These are phyloP conservation scores for Sebastes cheni DNA, from an alignment of 2,797 vertebrate species.

Conservation along the genomic window DNA sequence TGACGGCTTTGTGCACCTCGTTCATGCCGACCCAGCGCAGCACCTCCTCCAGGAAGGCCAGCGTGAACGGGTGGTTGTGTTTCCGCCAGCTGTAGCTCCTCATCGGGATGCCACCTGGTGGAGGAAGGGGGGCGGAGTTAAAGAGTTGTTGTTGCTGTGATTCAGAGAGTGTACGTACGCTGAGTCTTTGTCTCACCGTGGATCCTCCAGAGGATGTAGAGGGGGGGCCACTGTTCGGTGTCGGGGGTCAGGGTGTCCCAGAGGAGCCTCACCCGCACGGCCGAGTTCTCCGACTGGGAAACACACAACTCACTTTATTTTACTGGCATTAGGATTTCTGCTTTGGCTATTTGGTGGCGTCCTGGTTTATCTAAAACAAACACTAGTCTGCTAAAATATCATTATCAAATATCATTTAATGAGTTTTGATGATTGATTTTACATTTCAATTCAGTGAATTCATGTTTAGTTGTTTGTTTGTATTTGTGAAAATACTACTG, in stretches of 20 bases:
- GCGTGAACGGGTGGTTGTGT: constrained; percentile 84
- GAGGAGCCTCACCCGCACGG: constrained; percentile 84
- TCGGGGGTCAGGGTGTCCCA: constrained; percentile 92
- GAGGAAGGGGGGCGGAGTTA: background rate
- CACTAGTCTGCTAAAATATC: too few species aligned
- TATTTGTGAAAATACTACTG: too few species aligned
- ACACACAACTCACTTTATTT: constrained; percentile 4
- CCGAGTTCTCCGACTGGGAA: constrained; percentile 68
- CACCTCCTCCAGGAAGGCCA: constrained; percentile 89
- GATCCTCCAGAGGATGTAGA: constrained; percentile 92
- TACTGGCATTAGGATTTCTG: background rate
- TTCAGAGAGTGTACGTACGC: background rate
- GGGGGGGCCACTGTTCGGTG: constrained; percentile 88
- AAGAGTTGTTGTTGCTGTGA: background rate
- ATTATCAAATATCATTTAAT: too few species aligned
- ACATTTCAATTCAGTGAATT: too few species aligned
- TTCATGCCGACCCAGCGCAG: constrained; percentile 90
- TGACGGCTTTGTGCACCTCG: constrained; percentile 92
- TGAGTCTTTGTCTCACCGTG: constrained; percentile 84
- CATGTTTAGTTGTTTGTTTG: too few species aligned
- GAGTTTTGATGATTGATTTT: too few species aligned
- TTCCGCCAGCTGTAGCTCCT: constrained; percentile 77
- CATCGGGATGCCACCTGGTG: constrained; percentile 80
- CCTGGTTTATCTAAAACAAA: background rate
- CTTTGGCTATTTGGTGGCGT: background rate